Evolutionary conservation across 2,888 invertebrate genomes (phyloP).

Genomic region (Clitarchus hookeri): DNA sequence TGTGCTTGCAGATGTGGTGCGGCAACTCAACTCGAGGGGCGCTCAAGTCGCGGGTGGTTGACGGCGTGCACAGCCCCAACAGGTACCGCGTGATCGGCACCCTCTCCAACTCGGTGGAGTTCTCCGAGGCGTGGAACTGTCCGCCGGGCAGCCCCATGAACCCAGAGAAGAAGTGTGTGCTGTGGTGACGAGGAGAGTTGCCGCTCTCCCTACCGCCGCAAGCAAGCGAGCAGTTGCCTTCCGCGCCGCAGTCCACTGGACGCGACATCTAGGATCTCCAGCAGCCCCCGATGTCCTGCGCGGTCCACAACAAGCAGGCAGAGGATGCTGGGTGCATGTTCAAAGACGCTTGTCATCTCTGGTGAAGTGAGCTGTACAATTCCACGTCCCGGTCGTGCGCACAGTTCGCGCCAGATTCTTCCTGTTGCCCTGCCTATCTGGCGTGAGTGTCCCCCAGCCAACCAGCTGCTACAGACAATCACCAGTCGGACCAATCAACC

Average conservation of each 20-base stretch:
- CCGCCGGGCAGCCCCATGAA: constrained; percentile 46
- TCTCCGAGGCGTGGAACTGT: constrained; percentile 46
- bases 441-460: no score
- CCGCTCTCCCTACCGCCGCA: background rate
- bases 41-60: constrained; percentile 40
- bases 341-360: no score
- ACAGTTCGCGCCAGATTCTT: no score
- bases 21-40: constrained; percentile 41
- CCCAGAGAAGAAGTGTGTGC: constrained; percentile 45
- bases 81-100: constrained; percentile 45
- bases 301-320: background rate
- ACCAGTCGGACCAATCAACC: no score
- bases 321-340: no score
- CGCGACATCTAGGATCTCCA: background rate
- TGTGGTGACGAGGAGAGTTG: constrained; percentile 42
- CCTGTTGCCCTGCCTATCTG: no score
- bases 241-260: background rate
- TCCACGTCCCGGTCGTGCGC: no score
- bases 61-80: constrained; percentile 43
- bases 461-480: no score
- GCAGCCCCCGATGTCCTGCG: background rate
- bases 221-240: background rate
- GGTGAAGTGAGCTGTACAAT: no score
- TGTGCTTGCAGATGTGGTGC: constrained; percentile 43
- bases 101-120: constrained; percentile 46